phyloP scores from a whole-genome alignment of 2,888 invertebrate species.

The Leptinotarsa rubiginosa region DNA sequence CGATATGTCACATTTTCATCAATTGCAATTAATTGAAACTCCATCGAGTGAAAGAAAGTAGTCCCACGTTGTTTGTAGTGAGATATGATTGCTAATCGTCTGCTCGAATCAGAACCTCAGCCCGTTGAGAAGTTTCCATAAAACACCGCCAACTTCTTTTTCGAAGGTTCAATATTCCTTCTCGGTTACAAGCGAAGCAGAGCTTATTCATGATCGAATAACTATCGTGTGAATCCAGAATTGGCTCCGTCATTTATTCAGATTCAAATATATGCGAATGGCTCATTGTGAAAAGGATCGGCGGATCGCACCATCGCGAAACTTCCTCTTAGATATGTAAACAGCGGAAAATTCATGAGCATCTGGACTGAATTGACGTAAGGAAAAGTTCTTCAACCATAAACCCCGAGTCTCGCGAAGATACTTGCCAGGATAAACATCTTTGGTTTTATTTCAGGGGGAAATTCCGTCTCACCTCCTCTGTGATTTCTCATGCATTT shows the following conservation, averaged over 20 bases:
- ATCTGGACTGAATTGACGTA: conserved; percentile 49
- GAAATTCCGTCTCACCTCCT: neutral
- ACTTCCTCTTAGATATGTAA: conserved; percentile 39
- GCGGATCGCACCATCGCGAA: conserved; percentile 25
- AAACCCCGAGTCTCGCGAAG: conserved; percentile 4
- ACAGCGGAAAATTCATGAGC: conserved; percentile 49
- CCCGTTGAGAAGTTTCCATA: neutral
- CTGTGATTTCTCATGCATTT: conserved; percentile 7
- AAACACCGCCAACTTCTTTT: neutral
- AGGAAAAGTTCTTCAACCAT: conserved; percentile 30
- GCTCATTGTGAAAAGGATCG: conserved; percentile 20
- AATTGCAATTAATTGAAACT: no score
- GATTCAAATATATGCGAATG: conserved; percentile 31
- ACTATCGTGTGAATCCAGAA: conserved; percentile 8
- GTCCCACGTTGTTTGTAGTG: no score
- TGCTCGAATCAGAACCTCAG: no score
- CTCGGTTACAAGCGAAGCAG: neutral
- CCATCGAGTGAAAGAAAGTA: no score
- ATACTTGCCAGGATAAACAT: conserved; percentile 17
- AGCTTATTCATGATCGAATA: conserved; percentile 15
- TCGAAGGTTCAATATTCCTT: neutral
- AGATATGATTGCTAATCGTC: no score
- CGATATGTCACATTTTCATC: no score
- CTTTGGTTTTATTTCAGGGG: conserved; percentile 4
- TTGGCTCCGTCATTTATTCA: conserved; percentile 20